These are phyloP conservation scores for Meiosimyza decipiens DNA, from an alignment of 2,888 invertebrate genomes.

Conservation along the genomic window DNA sequence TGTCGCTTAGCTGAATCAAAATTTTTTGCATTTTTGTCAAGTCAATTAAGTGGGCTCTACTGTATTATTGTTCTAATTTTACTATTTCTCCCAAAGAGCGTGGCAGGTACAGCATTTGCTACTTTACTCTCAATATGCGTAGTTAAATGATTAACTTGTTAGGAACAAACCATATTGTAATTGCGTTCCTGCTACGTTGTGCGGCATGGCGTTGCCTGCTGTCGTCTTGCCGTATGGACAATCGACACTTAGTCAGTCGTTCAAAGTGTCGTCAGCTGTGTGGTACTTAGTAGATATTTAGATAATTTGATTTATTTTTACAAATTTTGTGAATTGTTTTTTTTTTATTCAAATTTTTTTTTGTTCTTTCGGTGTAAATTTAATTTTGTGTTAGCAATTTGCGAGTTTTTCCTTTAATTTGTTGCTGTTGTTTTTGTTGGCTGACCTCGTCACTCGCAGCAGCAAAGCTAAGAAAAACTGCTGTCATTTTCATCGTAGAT, in stretches of 20 bases:
- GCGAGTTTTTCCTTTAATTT: background rate
- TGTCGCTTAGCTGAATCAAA: no score
- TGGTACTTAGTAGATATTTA: slow-evolving; percentile 12
- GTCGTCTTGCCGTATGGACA: slow-evolving; percentile 1
- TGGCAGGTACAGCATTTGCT: background rate
- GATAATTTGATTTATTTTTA: no score
- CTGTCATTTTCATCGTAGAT: background rate
- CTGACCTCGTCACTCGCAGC: slow-evolving; percentile 2
- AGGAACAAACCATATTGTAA: no score
- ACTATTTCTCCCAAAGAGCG: no score
- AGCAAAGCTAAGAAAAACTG: background rate
- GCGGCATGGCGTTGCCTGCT: background rate
- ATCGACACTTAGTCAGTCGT: slow-evolving; percentile 15
- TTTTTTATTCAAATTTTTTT: background rate
- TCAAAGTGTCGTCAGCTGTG: slow-evolving; percentile 35
- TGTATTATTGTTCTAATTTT: no score
- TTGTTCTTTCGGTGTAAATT: background rate
- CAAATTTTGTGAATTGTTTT: no score
- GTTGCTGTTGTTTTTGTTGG: slow-evolving; percentile 1
- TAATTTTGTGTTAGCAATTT: slow-evolving; percentile 4
- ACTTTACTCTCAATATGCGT: no score
- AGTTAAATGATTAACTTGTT: no score
- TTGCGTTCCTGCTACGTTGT: background rate
- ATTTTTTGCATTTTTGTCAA: no score
- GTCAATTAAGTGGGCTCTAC: no score